A percentile compares a stretch with the other conserved stretches of the same genome.
Evolutionary conservation across 2,113 vertebrate species (phyloP).

Genomic region (Dipodomys merriami): DNA sequence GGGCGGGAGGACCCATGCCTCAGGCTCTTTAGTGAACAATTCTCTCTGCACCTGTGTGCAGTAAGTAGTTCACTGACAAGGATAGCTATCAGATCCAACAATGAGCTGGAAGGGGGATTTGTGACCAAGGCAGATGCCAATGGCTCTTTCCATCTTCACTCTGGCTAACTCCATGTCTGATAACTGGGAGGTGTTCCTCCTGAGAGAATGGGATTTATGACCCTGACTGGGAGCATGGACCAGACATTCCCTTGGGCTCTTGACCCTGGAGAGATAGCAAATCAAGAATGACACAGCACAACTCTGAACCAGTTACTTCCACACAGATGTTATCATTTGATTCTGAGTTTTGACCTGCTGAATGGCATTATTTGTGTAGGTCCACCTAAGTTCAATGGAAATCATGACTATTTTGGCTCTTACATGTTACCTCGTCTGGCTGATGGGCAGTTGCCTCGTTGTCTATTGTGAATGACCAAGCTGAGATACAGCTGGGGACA

Average conservation of each 20-base stretch:
- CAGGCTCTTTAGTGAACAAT: neutral
- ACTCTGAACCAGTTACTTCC: neutral
- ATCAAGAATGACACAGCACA: neutral
- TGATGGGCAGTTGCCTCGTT: neutral
- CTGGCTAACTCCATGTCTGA: neutral
- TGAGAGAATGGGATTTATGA: conserved; percentile 21
- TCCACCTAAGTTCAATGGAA: neutral
- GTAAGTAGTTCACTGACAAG: neutral
- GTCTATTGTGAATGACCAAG: neutral
- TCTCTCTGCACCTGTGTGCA: neutral
- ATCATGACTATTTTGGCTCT: neutral
- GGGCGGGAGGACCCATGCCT: too few species aligned
- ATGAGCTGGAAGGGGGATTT: neutral
- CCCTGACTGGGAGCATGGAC: neutral
- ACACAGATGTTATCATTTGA: neutral
- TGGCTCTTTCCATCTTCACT: neutral
- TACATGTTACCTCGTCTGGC: neutral
- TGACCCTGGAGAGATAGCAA: neutral
- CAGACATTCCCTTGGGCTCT: neutral
- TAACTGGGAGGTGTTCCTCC: conserved; percentile 1
- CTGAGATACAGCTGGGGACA: neutral
- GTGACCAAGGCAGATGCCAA: neutral
- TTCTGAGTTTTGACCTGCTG: neutral
- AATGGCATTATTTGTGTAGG: neutral
- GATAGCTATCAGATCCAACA: neutral